Evolutionary conservation across 2,797 vertebrate species (phyloP).

Genomic region (Trematomus bernacchii): DNA sequence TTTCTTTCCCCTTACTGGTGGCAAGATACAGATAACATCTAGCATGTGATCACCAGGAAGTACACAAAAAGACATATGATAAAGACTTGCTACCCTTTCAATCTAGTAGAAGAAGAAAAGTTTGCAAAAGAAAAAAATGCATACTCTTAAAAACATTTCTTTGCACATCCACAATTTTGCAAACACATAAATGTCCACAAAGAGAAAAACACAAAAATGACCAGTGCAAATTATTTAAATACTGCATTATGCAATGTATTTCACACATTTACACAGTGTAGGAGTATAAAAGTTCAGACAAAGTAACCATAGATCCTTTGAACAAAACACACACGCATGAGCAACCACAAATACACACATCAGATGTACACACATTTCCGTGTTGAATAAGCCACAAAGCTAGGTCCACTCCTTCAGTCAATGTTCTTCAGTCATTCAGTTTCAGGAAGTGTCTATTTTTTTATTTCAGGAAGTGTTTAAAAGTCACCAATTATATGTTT

Average conservation of each 20-base stretch:
- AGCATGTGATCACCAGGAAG: neutral
- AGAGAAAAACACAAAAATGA: neutral
- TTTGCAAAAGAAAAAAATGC: neutral
- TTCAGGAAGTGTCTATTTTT: slow-evolving; percentile 48
- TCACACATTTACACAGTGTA: too few species aligned
- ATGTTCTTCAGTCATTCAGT: neutral
- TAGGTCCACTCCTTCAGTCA: neutral
- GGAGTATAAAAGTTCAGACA: neutral
- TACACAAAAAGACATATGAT: neutral
- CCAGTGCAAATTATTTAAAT: neutral
- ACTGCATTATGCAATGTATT: neutral
- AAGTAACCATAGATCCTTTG: neutral
- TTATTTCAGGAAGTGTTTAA: slow-evolving; percentile 55
- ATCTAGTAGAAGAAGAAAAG: neutral
- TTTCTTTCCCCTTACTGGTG: slow-evolving; percentile 25
- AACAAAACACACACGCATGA: neutral
- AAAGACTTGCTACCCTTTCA: neutral
- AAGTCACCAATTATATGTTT: neutral
- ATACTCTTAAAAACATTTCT: neutral
- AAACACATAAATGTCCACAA: neutral
- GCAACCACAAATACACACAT: slow-evolving; percentile 6
- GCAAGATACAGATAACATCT: neutral
- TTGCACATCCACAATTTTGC: neutral
- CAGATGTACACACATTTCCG: neutral
- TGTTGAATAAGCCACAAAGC: slow-evolving; percentile 7